These are phyloP conservation scores for Macropus fuliginosus DNA, from an alignment of 2,797 vertebrate species.

Conservation along the genomic window DNA sequence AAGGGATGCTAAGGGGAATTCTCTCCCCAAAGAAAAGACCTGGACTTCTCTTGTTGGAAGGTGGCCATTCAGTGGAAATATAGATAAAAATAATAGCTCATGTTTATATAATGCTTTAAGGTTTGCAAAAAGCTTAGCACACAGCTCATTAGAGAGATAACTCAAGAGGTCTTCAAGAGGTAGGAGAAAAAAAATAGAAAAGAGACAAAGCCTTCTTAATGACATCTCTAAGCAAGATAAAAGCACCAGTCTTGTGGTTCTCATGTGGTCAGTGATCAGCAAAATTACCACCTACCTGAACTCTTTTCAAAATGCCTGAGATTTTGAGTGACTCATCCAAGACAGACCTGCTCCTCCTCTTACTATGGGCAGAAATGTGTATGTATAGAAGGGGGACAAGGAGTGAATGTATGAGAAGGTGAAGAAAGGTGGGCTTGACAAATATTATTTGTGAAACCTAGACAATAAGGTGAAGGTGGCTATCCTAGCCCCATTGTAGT, in stretches of 20 bases:
- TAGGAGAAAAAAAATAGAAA: background rate
- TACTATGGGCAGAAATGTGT: background rate
- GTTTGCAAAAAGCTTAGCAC: background rate
- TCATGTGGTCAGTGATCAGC: background rate
- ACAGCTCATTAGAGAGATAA: background rate
- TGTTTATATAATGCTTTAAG: background rate
- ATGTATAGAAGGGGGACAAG: background rate
- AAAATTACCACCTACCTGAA: background rate
- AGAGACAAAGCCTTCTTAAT: background rate
- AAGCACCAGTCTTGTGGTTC: background rate
- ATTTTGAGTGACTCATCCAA: constrained; percentile 41
- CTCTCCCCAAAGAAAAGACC: background rate
- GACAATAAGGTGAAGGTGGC: constrained; percentile 18
- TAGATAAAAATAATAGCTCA: background rate
- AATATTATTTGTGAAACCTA: constrained; percentile 22
- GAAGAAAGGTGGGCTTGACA: constrained; percentile 25
- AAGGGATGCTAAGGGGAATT: constrained; percentile 11
- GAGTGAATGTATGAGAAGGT: background rate
- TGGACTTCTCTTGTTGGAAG: background rate
- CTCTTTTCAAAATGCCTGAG: constrained; percentile 18
- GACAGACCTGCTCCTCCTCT: constrained; percentile 32
- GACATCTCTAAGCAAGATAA: constrained; percentile 17
- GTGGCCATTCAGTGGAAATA: background rate
- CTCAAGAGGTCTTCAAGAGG: background rate
- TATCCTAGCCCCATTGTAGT: constrained; percentile 8